Percentiles rank a stretch among this genome's conserved stretches.
Evolutionary conservation across 2,113 vertebrate genomes (phyloP).

Genomic region (Nesogale talazaci): DNA sequence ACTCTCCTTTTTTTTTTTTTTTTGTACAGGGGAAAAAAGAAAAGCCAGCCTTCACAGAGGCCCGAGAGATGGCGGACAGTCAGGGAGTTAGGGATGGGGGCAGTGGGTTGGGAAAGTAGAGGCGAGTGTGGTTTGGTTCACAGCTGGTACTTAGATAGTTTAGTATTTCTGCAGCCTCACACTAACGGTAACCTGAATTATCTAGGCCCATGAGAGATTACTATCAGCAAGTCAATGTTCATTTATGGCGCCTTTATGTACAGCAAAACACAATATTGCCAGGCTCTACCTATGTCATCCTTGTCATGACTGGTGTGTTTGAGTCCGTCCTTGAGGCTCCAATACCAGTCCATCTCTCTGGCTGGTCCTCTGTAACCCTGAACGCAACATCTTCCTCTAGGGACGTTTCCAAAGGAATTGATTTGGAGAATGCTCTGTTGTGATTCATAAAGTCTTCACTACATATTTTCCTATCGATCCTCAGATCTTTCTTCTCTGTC

Average conservation of each 20-base stretch:
- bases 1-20: slow-evolving; percentile 38
- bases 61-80: neutral
- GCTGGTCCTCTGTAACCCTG: neutral
- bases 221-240: neutral
- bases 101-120: slow-evolving; percentile 1
- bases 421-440: neutral
- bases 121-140: slow-evolving; percentile 54
- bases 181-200: neutral
- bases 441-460: neutral
- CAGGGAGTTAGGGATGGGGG: neutral
- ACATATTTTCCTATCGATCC: neutral
- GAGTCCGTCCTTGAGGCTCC: neutral
- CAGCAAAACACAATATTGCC: neutral
- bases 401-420: neutral
- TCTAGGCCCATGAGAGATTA: neutral
- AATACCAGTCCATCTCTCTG: neutral
- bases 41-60: slow-evolving; percentile 9
- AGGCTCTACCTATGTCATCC: neutral
- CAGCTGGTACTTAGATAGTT: slow-evolving; percentile 41
- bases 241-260: neutral
- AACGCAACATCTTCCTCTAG: neutral
- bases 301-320: neutral
- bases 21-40: slow-evolving; percentile 17
- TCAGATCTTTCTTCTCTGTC: neutral
- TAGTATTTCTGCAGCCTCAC: slow-evolving; percentile 14